These are phyloP conservation scores for Microcebus griseorufus DNA, from an alignment of 2,113 vertebrate species.

Conservation along the genomic window DNA sequence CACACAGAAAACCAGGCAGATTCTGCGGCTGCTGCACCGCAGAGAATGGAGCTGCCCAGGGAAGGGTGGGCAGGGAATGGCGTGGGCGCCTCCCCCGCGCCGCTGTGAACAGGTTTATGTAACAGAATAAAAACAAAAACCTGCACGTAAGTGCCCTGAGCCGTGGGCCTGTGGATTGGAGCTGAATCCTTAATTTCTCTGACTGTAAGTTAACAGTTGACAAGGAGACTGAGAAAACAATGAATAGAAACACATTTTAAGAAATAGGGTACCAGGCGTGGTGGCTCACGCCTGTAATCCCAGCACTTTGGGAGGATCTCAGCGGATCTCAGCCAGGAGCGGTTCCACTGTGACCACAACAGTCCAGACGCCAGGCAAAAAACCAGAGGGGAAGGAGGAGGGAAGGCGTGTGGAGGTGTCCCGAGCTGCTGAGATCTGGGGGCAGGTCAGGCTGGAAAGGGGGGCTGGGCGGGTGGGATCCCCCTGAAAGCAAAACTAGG, in stretches of 20 bases:
- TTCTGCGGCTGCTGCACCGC: not conserved
- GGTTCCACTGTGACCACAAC: rapidly evolving
- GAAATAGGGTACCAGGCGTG: not conserved
- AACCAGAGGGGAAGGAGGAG: not conserved
- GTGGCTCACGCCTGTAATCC: no score
- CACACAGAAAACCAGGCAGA: not conserved
- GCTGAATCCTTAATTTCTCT: not conserved
- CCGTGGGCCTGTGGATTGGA: not conserved
- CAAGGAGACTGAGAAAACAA: not conserved
- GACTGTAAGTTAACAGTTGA: not conserved
- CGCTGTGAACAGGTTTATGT: not conserved
- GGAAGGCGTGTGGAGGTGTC: not conserved
- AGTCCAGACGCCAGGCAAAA: not conserved
- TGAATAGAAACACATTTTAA: not conserved
- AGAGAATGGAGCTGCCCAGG: not conserved
- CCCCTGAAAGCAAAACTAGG: not conserved
- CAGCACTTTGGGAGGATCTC: no score
- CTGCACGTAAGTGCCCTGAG: no score
- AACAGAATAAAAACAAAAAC: not conserved
- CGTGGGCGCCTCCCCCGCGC: rapidly evolving
- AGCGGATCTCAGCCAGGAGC: not conserved
- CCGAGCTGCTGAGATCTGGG: not conserved
- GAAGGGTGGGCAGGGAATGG: no score
- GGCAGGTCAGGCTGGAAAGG: not conserved
- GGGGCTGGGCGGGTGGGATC: no score